Evolutionary conservation across 2,113 vertebrate genomes (phyloP), one percentile per base, ranked within the genome.

Genomic region (Sceloporus tristichus): DNA sequence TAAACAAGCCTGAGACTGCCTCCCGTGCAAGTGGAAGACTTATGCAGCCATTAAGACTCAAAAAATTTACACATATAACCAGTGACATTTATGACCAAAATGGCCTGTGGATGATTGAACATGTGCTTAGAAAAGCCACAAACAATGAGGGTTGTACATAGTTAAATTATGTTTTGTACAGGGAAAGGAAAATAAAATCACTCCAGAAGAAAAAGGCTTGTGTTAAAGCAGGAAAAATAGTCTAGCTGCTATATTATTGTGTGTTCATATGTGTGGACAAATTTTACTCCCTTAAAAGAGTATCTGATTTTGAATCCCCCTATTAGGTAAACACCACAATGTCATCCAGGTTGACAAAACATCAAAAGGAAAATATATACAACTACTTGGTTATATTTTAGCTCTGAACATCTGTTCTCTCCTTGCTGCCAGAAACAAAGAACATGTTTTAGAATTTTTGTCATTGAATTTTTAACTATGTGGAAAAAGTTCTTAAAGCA

Each of bases 381-480:
- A 74, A 84, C 18, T 68, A 34, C 53, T 56, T 84, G 42, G 21
- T 71, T 74, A 54, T n/a, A n/a, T 13, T 56, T n/a, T 54, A 16
- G 79, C n/a, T 21, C n/a, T 85, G 4, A 80, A 80, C 40, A 59
- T 40, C 4, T 85, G 56, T 75, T 59, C 29, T 19, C 3, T 53
- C 18, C 42, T 71, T 8, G 14, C 53, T 27, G 54, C 19, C 53
- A 59, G 21, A 84, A 74, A 27, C 34, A 84, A n/a, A 53, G 1
- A n/a, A 74, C 29, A 23, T 21, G 2, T 23, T 65, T 56, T 81
- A 21, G 2, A 11, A 48, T 23, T n/a, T 4, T 82, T 54, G 9
- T 84, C 82, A 71, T 9, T 84, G 9, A 74, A 84, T 59, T 38
- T 84, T 79, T 79, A 79, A 79, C 27, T 16, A n/a, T n/a, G 14